Conservation (phyloP, 2,797 vertebrate genomes). For the Urosaurus nigricauda region DNA sequence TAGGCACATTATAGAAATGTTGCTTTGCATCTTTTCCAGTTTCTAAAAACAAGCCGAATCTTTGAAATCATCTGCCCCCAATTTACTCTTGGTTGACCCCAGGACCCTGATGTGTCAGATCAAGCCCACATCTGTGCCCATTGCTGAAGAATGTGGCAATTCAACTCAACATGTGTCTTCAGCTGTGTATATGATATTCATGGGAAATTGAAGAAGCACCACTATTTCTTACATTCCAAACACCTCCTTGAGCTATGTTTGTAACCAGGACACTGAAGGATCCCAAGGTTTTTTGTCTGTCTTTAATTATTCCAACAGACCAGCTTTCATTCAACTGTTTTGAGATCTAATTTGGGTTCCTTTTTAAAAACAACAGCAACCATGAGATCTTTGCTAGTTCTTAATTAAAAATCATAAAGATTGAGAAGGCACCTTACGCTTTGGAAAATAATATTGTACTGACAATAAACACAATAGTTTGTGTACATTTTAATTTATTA, state of each 20-base stretch:
- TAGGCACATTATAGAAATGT: slow-evolving; percentile 75
- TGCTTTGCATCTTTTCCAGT: slow-evolving; percentile 64
- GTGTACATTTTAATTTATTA: background rate
- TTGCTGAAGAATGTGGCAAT: slow-evolving; percentile 79
- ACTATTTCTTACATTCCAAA: slow-evolving; percentile 76
- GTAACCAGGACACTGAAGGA: slow-evolving; percentile 60
- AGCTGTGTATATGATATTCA: slow-evolving; percentile 80
- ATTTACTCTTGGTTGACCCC: slow-evolving; percentile 94
- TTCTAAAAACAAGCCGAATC: slow-evolving; percentile 84
- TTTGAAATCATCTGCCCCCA: slow-evolving; percentile 93
- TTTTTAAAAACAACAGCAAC: slow-evolving; percentile 19
- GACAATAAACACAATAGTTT: background rate
- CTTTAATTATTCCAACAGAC: slow-evolving; percentile 60
- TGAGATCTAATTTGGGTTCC: slow-evolving; percentile 60
- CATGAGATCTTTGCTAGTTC: slow-evolving; percentile 25
- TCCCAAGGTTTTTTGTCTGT: slow-evolving; percentile 66
- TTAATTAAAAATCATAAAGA: slow-evolving; percentile 56
- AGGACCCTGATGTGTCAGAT: slow-evolving; percentile 88
- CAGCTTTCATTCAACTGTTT: slow-evolving; percentile 68
- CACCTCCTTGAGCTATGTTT: slow-evolving; percentile 77
- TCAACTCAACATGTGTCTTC: slow-evolving; percentile 78
- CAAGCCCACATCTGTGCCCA: slow-evolving; percentile 83
- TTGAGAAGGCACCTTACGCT: slow-evolving; percentile 49
- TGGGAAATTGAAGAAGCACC: slow-evolving; percentile 78
- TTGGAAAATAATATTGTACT: background rate